These are phyloP conservation scores for Chamaea fasciata DNA, from an alignment of 2,113 vertebrate species.

Conservation along the genomic window DNA sequence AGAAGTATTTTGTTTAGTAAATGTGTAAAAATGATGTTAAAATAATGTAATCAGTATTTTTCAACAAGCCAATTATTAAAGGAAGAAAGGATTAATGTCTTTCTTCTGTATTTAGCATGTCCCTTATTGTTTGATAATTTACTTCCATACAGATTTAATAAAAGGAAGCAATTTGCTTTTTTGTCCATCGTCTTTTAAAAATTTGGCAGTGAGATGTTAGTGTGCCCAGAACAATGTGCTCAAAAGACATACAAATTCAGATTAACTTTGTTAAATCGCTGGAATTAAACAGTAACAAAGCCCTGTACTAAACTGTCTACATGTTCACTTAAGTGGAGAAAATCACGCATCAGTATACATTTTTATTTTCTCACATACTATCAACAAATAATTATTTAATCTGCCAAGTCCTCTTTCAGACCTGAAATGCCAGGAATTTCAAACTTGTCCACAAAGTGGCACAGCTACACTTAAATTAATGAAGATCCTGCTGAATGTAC, in stretches of 20 bases:
- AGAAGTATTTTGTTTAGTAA: not conserved
- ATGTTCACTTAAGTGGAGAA: not conserved
- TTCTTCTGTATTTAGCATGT: not conserved
- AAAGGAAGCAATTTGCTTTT: not conserved
- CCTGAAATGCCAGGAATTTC: not conserved
- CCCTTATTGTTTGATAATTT: not conserved
- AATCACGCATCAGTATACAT: not conserved
- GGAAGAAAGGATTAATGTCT: not conserved
- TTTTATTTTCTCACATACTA: not conserved
- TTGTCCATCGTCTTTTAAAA: not conserved
- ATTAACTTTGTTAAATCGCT: not conserved
- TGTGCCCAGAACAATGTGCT: not conserved
- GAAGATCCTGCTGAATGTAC: not conserved
- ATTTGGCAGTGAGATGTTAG: not conserved
- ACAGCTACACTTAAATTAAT: not conserved
- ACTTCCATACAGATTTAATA: not conserved
- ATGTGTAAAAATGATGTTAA: not conserved
- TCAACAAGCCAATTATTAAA: not conserved
- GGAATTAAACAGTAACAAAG: not conserved
- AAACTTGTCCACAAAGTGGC: not conserved
- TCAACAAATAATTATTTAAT: not conserved
- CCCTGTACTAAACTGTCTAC: not conserved
- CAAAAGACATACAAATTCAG: not conserved
- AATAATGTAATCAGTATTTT: not conserved
- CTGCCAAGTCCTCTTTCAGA: not conserved